A percentile compares a stretch with the other conserved stretches of the same genome.
Evolutionary conservation across 2,113 vertebrate species (phyloP).

Genomic region (Plectropomus leopardus): DNA sequence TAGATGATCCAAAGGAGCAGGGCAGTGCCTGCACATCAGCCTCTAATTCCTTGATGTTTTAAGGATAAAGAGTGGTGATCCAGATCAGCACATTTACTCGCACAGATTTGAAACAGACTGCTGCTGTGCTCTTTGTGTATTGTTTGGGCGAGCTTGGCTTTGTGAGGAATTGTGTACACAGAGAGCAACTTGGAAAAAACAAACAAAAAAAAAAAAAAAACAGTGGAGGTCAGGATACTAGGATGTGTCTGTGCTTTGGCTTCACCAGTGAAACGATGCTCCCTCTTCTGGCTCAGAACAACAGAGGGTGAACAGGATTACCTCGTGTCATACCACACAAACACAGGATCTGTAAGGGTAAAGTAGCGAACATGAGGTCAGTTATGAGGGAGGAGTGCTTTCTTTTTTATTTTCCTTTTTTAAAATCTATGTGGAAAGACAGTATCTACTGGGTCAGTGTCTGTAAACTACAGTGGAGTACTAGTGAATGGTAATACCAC

Average conservation of each 20-base stretch:
- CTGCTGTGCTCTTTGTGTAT: not conserved
- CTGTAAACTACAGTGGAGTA: not conserved
- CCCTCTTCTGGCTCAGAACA: conserved; percentile 48
- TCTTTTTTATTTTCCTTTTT: no score
- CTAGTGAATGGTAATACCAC: not conserved
- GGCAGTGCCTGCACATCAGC: not conserved
- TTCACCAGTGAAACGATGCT: conserved; percentile 31
- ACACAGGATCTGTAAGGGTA: not conserved
- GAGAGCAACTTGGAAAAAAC: not conserved
- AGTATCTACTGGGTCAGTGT: not conserved
- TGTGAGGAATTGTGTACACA: conserved; percentile 28
- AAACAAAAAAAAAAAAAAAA: no score
- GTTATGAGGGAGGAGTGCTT: not conserved
- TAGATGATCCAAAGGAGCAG: not conserved
- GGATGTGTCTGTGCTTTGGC: conserved; percentile 21
- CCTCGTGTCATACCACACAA: not conserved
- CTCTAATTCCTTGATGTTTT: conserved; percentile 24
- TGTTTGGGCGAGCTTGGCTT: conserved; percentile 26
- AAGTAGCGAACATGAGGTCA: not conserved
- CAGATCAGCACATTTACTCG: conserved; percentile 22
- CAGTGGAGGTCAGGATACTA: conserved; percentile 8
- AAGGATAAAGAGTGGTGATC: conserved; percentile 37
- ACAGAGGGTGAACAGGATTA: conserved; percentile 14
- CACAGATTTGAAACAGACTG: not conserved
- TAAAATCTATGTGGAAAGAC: no score